Evolutionary conservation across 2,888 invertebrate genomes (phyloP), one percentile per base, ranked within the genome.

Genomic region (Patella depressa): DNA sequence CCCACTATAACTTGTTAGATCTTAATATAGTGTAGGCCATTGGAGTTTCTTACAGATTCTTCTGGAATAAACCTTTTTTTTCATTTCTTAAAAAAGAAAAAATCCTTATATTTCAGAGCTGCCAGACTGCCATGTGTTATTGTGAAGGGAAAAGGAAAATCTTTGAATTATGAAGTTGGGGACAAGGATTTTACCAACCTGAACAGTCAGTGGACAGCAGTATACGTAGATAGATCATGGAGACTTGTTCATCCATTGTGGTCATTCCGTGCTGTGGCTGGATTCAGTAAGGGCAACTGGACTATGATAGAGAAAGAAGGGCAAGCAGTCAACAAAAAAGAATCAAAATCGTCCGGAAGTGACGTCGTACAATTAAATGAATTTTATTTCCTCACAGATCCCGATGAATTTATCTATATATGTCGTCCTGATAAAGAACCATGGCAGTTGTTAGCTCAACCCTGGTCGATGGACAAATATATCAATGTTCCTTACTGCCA

Each of bases 171-270:
- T 74, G 82, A 86, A 72, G 84, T 88, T 0, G 88, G 88, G 5
- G 83, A 83, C n/a, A 72, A 81, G 12, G 75, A 78, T 17, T 77
- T 82, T 14, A 78, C 55, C 34, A 69, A 75, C 29, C 74, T 85
- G 70, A 72, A 70, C 11, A 86, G 85, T 71, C 84, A 83, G 73
- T 88, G 88, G 88, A 87, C 86, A 69, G 84, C 85, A 9, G 86
- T 87, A 11, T 85, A 83, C 71, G 81, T 88, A 2, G 84, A 84
- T 17, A 83, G 82, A 7, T 81, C 83, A 7, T 88, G 88, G 88
- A 78, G 88, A 45, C 70, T 88, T 45, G 80, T 88, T 17, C 87
- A 88, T 74, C 84, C 86, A 12, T 75, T 84, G 53, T 88, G 88
- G 88, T 86, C 88, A 3, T 87, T 82, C 76, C 76, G 77, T 11